Evolutionary conservation across 2,888 invertebrate genomes (phyloP).

Genomic region (Lottia scabra): DNA sequence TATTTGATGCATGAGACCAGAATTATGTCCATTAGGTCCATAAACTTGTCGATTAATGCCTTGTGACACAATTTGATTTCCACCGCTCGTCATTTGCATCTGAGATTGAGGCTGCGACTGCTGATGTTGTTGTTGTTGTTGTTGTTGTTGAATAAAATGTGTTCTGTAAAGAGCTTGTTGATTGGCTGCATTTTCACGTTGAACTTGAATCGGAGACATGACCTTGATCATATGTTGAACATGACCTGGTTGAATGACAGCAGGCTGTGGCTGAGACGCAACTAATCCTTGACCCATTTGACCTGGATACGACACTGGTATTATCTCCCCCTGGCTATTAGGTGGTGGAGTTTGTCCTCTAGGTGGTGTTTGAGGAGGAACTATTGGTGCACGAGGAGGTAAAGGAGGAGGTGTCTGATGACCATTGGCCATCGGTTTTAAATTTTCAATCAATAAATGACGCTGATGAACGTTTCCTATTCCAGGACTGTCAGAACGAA

Average conservation of each 20-base stretch:
- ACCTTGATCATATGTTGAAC: slow-evolving; percentile 81
- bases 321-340: slow-evolving; percentile 16
- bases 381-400: slow-evolving; percentile 51
- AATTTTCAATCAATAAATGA: slow-evolving; percentile 5
- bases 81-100: background rate
- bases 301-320: slow-evolving; percentile 14
- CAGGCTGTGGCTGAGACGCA: slow-evolving; percentile 2
- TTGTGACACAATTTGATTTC: background rate
- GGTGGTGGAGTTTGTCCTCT: slow-evolving; percentile 44
- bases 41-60: background rate
- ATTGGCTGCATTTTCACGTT: slow-evolving; percentile 46
- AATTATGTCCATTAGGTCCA: background rate
- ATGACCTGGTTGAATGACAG: slow-evolving; percentile 69
- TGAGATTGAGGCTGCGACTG: slow-evolving; percentile 10
- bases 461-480: slow-evolving; percentile 26
- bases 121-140: background rate
- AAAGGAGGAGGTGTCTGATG: slow-evolving; percentile 73
- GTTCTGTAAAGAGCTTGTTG: slow-evolving; percentile 66
- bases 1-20: background rate
- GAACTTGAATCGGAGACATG: slow-evolving; percentile 79
- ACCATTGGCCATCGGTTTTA: slow-evolving; percentile 42
- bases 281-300: background rate
- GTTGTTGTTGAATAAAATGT: slow-evolving; percentile 9
- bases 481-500: slow-evolving; percentile 67
- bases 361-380: slow-evolving; percentile 27